phyloP scores from a whole-genome alignment of 2,797 vertebrate species.

The Phaenicophaeus curvirostris region DNA sequence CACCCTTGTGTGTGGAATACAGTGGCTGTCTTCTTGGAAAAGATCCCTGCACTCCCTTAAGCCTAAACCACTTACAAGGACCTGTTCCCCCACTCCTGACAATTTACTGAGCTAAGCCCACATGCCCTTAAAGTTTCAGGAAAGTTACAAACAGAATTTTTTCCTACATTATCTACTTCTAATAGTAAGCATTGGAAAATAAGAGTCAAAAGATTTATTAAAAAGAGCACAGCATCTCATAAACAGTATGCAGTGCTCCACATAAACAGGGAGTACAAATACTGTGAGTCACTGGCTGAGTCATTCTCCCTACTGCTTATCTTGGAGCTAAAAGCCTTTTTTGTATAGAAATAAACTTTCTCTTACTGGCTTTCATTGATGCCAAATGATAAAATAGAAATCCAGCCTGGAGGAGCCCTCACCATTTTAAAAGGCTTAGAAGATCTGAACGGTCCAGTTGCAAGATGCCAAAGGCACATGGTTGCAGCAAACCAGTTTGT shows the following conservation, averaged over 20 bases:
- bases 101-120: neutral
- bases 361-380: neutral
- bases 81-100: neutral
- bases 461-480: neutral
- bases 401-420: neutral
- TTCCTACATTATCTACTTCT: neutral
- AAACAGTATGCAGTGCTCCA: neutral
- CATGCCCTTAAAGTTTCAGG: neutral
- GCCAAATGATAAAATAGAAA: neutral
- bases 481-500: neutral
- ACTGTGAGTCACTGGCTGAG: neutral
- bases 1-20: neutral
- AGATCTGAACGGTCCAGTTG: neutral
- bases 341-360: neutral
- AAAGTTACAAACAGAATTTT: neutral
- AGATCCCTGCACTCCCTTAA: neutral
- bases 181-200: neutral
- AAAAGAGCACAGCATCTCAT: neutral
- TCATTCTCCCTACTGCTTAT: neutral
- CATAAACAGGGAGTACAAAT: neutral
- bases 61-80: neutral
- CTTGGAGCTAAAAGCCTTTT: neutral
- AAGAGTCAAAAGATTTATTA: neutral
- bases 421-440: neutral
- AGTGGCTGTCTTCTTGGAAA: neutral